Percentiles rank a stretch among this genome's conserved stretches.
Evolutionary conservation across 2,888 invertebrate genomes (phyloP).

Genomic region (Parnassius orleans): DNA sequence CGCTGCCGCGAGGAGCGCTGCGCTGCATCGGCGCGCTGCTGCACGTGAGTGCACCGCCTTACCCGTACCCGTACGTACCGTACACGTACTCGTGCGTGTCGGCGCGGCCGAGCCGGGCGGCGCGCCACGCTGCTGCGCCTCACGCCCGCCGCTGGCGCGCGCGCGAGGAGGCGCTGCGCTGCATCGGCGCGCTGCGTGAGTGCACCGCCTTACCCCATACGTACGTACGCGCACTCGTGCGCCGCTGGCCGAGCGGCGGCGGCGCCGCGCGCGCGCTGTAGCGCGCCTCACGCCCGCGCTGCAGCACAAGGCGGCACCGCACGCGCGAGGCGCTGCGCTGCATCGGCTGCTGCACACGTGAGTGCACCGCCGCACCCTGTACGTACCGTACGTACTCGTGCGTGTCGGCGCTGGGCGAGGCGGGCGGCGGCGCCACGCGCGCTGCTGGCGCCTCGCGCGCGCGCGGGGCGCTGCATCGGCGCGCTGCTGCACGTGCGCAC

Average conservation of each 20-base stretch:
- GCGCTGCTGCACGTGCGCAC: too few relatives aligned
- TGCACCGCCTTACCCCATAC: constrained; percentile 34
- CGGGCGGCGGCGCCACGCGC: too few relatives aligned
- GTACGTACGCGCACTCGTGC: constrained; percentile 58
- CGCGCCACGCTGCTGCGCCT: constrained; percentile 63
- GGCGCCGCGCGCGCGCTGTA: constrained; percentile 53
- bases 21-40: constrained; percentile 90
- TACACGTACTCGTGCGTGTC: constrained; percentile 39
- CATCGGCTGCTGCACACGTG: constrained; percentile 91
- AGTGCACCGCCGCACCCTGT: too few relatives aligned
- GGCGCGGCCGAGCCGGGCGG: constrained; percentile 53
- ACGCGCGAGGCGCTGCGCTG: constrained; percentile 92
- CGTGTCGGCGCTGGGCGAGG: too few relatives aligned
- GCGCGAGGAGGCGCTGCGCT: constrained; percentile 91
- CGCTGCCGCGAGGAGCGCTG: constrained; percentile 62
- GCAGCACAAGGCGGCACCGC: constrained; percentile 94
- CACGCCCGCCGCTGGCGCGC: constrained; percentile 87
- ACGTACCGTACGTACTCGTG: too few relatives aligned
- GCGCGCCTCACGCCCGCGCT: constrained; percentile 79
- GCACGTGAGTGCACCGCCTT: constrained; percentile 80
- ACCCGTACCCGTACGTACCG: too few relatives aligned
- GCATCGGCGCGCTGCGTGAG: constrained; percentile 85
- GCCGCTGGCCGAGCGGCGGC: constrained; percentile 57
- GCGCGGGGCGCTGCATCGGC: too few relatives aligned
- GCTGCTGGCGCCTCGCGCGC: too few relatives aligned